phyloP scores from a whole-genome alignment of 2,113 vertebrate genomes.

The Lamprotornis superbus region DNA sequence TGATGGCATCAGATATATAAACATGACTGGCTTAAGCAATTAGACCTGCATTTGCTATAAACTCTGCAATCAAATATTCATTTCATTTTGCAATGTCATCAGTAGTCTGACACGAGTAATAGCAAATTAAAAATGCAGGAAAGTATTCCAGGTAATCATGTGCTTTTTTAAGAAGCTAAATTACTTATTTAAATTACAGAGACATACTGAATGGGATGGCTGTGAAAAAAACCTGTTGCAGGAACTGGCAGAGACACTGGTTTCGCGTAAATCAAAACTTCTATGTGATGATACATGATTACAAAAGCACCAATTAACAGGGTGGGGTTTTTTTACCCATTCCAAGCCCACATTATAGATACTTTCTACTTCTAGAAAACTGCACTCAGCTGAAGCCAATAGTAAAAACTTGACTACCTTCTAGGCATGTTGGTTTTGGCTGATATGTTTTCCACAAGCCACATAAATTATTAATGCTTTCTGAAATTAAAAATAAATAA shows the following conservation, averaged over 20 bases:
- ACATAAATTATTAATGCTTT: background rate
- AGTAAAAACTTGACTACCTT: background rate
- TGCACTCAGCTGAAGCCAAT: background rate
- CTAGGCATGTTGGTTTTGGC: background rate
- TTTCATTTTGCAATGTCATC: conserved; percentile 34
- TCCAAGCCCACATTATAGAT: background rate
- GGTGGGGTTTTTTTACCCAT: background rate
- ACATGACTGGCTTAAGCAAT: background rate
- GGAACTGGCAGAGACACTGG: background rate
- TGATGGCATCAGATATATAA: background rate
- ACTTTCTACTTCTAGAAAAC: background rate
- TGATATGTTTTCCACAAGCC: background rate
- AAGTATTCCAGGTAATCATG: conserved; percentile 19
- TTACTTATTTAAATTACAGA: background rate
- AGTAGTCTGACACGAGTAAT: conserved; percentile 4
- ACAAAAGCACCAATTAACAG: background rate
- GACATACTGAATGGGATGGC: background rate
- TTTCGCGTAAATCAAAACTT: background rate
- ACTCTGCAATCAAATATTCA: conserved; percentile 46
- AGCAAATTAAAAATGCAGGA: conserved; percentile 26
- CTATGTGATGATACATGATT: background rate
- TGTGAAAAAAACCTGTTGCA: background rate
- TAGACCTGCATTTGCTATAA: conserved; percentile 5
- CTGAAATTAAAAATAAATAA: background rate
- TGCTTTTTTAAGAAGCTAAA: background rate